Conservation (phyloP, 2,797 vertebrate genomes). For the Pantherophis alleghaniensis region DNA sequence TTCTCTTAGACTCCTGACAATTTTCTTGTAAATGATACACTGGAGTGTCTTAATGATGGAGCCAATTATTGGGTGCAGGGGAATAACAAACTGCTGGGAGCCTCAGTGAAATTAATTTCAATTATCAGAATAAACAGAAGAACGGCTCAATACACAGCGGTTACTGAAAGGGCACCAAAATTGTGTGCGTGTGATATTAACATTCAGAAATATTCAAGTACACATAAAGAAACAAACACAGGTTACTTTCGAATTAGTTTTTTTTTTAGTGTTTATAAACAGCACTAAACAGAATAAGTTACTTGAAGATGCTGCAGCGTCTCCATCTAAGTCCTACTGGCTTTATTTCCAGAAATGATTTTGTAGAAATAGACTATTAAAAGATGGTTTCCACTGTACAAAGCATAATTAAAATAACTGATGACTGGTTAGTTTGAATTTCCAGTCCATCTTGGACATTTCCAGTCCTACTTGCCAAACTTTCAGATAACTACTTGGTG, state of each 20-base stretch:
- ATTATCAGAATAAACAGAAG: constrained; percentile 4
- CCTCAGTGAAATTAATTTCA: constrained; percentile 4
- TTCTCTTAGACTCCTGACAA: background rate
- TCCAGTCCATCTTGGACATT: background rate
- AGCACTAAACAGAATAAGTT: background rate
- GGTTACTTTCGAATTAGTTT: background rate
- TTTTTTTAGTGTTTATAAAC: background rate
- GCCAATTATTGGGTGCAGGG: background rate
- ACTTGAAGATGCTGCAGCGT: background rate
- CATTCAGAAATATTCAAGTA: background rate
- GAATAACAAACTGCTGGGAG: background rate
- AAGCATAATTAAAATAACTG: background rate
- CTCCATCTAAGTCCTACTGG: background rate
- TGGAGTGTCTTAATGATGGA: constrained; percentile 12
- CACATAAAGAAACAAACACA: background rate
- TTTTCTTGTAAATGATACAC: rapidly evolving
- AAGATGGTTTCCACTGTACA: background rate
- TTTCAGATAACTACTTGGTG: background rate
- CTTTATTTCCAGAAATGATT: background rate
- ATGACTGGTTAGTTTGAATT: background rate
- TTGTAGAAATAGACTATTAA: background rate
- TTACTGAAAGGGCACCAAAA: background rate
- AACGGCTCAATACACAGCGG: background rate
- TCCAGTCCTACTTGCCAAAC: background rate
- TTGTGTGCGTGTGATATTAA: rapidly evolving